Evolutionary conservation across 2,888 invertebrate genomes (phyloP), one percentile per base, ranked within the genome.

Genomic region (Acronicta alni): DNA sequence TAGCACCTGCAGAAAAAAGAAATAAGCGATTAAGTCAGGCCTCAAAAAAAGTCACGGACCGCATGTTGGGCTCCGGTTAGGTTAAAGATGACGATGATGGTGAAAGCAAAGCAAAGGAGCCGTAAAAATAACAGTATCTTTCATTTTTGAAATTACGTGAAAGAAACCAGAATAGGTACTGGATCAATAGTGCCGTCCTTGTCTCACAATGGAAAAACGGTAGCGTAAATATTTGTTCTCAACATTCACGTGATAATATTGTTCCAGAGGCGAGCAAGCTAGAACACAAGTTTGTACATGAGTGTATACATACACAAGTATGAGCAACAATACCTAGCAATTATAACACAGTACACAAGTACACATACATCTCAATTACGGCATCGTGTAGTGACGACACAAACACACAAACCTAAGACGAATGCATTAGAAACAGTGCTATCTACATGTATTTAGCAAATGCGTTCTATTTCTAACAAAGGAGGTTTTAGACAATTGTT

Each of bases 361-460:
- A 62, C 38, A 57, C 57, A 49, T 49, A 55, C 46, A 59, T 63
- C 58, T 64, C 61, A 65, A 70, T 73, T 70, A 70, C 55, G 47
- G 59, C 58, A 49, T 64, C 55, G 54, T 44, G 57, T 47, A 53
- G 47, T 38, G 43, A 47, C 58, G 64, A 60, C 56, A 63, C 51
- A 67, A 58, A 70, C 52, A 63, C 23, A 46, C 46, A 35, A 57
- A 59, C 59, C 38, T 23, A 56, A 68, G 65, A 64, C 51, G 49
- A 48, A 72, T 68, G 56, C 67, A 62, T 66, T 67, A 63, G 17
- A 38, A 18, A 68, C 63, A 53, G 51, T 43, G 51, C 57, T 18
- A 43, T 35, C 18, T 16, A 14, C 16, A 16, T 6, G 44, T 43
- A 17, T 46, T 18, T 49, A 15, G 53, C 39, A 53, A 62, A 54